Base-by-base conservation (phyloP, 2,113 vertebrate species). In the Cervus canadensis region DNA sequence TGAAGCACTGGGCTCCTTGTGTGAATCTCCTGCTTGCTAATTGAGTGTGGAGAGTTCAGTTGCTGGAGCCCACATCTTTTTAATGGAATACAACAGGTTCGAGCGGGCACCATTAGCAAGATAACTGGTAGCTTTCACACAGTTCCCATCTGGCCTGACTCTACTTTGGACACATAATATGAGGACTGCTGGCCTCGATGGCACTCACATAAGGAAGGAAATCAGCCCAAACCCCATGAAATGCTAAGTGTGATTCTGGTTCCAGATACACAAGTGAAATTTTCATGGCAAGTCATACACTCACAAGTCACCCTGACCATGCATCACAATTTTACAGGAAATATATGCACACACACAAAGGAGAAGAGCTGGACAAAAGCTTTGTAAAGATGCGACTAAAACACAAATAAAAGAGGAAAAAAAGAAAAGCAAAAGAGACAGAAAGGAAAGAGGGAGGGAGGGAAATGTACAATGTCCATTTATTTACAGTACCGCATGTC, bases 91-190 rank as follows among this genome's bases (percentile, higher is more conserved):
- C 95, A 97, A 98, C 96, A 95, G 94, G 96, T 95, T 95, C 87
- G 95, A 93, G 95, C 71, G 57, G 97, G 95, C 96, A 87, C 85
- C 91, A 97, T 98, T 97, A 98, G 96, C 97, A 89, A 95, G 81
- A 87, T 94, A 98, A 97, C 98, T 92, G 97, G 95, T 96, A 85
- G 97, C 67, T 96, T 97, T 98, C 98, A 96, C 2, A 86, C 97
- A 84, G 97, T 57, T 97, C 97, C 97, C 97, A 98, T 97, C 97
- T 97, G 98, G 94, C 26, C 94, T 93, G 95, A 89, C 71, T 96
- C 97, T 96, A 95, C 60, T 96, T 91, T 1, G 95, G 97, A 97
- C 97, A 86, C 17, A 45, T 40, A 96, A 95, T 95, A 54, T 62
- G 40, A 33, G 19, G 48, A 98, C 96, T 87, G 94, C 81, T 91